Evolutionary conservation across 2,797 vertebrate genomes (phyloP).

Genomic region (Lacerta agilis): DNA sequence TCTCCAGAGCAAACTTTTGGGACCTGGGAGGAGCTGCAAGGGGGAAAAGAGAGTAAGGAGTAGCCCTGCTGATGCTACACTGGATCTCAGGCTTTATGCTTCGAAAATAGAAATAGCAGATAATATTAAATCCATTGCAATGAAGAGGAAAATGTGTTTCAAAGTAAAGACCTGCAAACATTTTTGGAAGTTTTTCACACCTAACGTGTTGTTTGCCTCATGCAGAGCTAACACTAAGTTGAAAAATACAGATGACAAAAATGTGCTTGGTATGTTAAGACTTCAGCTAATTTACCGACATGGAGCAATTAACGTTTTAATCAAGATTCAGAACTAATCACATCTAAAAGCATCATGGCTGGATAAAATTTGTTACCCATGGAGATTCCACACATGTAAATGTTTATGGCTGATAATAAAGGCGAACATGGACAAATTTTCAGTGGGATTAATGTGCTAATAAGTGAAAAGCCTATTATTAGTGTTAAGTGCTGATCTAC

Average conservation of each 20-base stretch:
- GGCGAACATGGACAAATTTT: not conserved
- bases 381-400: slow-evolving; percentile 50
- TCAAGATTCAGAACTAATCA: slow-evolving; percentile 70
- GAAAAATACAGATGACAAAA: slow-evolving; percentile 68
- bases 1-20: no score
- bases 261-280: slow-evolving; percentile 54
- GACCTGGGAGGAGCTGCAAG: no score
- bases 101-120: slow-evolving; percentile 35
- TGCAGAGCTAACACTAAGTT: slow-evolving; percentile 55
- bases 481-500: not conserved
- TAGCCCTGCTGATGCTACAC: no score
- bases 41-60: no score
- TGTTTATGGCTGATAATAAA: slow-evolving; percentile 9
- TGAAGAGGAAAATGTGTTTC: slow-evolving; percentile 65
- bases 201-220: slow-evolving; percentile 70
- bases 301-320: slow-evolving; percentile 67
- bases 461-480: not conserved
- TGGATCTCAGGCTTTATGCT: not conserved
- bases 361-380: slow-evolving; percentile 56
- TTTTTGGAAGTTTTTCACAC: slow-evolving; percentile 71
- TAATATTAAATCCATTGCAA: slow-evolving; percentile 44
- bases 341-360: slow-evolving; percentile 47
- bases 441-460: slow-evolving; percentile 32
- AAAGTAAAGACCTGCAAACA: slow-evolving; percentile 67
- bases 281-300: slow-evolving; percentile 63